Evolutionary conservation across 2,797 vertebrate species (phyloP), one percentile per base, ranked within the genome.

Genomic region (Anisognathus igniventris): DNA sequence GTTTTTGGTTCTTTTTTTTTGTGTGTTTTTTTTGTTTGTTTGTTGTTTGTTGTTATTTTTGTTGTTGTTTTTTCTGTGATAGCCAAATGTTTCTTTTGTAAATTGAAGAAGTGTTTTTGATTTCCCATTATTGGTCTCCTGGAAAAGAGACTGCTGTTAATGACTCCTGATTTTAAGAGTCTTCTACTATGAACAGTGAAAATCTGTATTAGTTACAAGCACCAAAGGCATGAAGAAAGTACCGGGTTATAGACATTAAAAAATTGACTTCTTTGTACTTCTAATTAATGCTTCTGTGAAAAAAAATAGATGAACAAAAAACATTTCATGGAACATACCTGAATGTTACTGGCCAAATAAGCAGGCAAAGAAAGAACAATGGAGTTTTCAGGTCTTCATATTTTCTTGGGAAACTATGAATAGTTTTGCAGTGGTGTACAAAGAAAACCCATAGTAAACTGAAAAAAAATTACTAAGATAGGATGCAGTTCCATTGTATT

Each of bases 101-200:
- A 86, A 64, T n/a, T 71, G 27, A 14, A 68, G 33, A 77, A 50
- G 13, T 53, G 18, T 37, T 77, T 87, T 83, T 87, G 45, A 67
- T 86, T 91, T 90, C 42, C 8, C 24, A 39, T 1, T 48, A 83
- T 50, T 48, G n/a, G 31, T 60, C 35, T 77, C 18, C 19, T 4
- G 4, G n/a, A 77, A 96, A 88, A 94, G 13, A 94, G 14, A 31
- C 42, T 92, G 39, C 44, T 72, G 24, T 67, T 89, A 83, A 74
- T 71, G 42, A 68, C 22, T 88, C 28, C 48, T 50, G 50, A 28
- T 83, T 93, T 92, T 53, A 88, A 88, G 33, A 56, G 13, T 81
- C 17, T 35, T 91, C 42, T 83, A n/a, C 67, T 37, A 50, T 27
- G 23, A 78, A 72, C 25, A 86, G 17, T 54, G 31, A 80, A 90